These are phyloP conservation scores for Regulus satrapa DNA, from an alignment of 2,113 vertebrate genomes.

Conservation along the genomic window DNA sequence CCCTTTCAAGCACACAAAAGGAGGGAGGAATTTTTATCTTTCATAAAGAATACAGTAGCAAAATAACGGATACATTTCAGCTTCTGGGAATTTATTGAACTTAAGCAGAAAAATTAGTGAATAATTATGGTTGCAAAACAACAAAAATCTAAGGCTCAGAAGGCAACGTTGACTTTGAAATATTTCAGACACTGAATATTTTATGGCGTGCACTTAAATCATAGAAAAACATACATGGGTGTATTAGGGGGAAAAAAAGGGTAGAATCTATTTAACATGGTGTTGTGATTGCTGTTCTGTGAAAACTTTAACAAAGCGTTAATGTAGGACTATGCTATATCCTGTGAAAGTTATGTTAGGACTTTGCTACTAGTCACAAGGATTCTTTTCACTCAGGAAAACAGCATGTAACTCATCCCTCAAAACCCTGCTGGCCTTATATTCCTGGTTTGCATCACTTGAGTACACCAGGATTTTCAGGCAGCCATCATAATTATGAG, in stretches of 20 bases:
- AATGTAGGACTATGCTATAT: neutral
- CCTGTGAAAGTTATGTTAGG: neutral
- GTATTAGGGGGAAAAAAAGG: neutral
- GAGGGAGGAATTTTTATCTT: neutral
- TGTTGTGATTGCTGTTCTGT: neutral
- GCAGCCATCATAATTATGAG: neutral
- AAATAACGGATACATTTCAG: slow-evolving; percentile 6
- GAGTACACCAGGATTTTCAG: neutral
- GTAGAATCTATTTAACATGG: neutral
- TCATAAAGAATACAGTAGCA: neutral
- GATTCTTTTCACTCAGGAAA: neutral
- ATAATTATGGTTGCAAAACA: slow-evolving; percentile 2
- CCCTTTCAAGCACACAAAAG: neutral
- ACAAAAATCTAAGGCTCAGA: neutral
- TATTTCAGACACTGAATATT: slow-evolving; percentile 5
- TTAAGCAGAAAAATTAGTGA: neutral
- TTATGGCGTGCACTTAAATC: slow-evolving; percentile 12
- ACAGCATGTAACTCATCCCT: neutral
- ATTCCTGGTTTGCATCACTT: neutral
- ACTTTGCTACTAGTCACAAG: neutral
- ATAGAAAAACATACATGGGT: neutral
- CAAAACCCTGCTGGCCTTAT: neutral
- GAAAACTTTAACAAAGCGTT: neutral
- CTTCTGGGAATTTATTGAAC: slow-evolving; percentile 25
- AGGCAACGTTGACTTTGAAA: slow-evolving; percentile 1